Evolutionary conservation across 1,140 invertebrate genomes (phyloP), one percentile per base, ranked within the genome.

Genomic region (Mamestra configurata): DNA sequence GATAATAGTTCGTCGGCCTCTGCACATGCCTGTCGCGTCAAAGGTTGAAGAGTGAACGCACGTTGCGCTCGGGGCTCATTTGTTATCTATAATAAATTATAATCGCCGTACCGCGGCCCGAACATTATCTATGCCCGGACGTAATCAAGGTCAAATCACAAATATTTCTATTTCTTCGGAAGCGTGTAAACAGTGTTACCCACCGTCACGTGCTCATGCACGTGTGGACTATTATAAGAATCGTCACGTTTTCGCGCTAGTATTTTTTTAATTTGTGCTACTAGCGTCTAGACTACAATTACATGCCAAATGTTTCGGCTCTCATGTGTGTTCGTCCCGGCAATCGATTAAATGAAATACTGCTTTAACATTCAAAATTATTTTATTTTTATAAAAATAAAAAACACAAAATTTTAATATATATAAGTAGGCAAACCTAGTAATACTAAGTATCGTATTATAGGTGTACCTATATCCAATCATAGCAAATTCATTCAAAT

Each of bases 1-100:
- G 90, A 93, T 92, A 88, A 91, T 72, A 83, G 90, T 87, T 84
- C 91, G 72, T 84, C 80, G 80, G 83, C 85, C 89, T 82, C 68
- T 88, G 79, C 90, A 90, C 90, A 93, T 92, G 91, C 86, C 79
- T 80, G 85, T 77, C 80, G 73, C 88, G 90, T 91, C 91, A 92
- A 85, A 91, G 90, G 90, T 92, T 43, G 24, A 31, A 27, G 15
- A n/a, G 43, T 61, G 24, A 61, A 35, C 27, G 53, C 31, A 35
- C 59, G 24, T 61, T 31, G 59, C 31, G 15, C 11, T 61, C 27
- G 15, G 15, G 13, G 31, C 24, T 35, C n/a, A 27, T 37, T 35
- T 15, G 27, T 61, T 35, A 61, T 61, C 59, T 37, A 55, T 55
- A 20, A 51, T 51, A 24, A 49, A 46, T 46, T 27, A 10, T 57